A percentile compares a stretch with the other conserved stretches of the same genome.
Conservation (phyloP, 1,140 invertebrate genomes). For the Apolygus lucorum region DNA sequence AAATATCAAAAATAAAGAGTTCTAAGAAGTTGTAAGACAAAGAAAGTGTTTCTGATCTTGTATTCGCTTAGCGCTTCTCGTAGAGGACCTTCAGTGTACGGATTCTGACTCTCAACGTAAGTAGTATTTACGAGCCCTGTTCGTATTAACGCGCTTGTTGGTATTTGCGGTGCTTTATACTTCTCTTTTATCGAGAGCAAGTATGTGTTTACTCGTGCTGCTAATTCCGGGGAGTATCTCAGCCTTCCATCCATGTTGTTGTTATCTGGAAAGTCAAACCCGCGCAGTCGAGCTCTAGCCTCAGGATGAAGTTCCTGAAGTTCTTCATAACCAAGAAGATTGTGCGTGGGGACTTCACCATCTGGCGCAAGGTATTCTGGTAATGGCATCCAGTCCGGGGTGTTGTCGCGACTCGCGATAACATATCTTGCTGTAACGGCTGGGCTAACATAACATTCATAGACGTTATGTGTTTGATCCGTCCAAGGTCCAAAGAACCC, state of each 20-base stretch:
- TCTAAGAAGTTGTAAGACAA: too few relatives aligned
- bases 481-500: conserved; percentile 1
- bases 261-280: background rate
- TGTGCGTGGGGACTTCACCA: background rate
- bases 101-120: background rate
- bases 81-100: background rate
- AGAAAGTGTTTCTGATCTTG: too few relatives aligned
- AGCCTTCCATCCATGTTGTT: background rate
- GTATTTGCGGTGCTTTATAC: background rate
- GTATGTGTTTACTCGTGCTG: background rate
- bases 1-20: too few relatives aligned
- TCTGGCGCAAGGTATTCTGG: background rate
- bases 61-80: too few relatives aligned
- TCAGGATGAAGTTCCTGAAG: background rate
- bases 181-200: background rate
- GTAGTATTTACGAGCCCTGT: background rate
- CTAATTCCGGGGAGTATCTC: background rate
- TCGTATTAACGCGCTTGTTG: background rate
- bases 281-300: background rate
- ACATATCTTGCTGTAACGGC: background rate
- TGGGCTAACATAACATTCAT: conserved; percentile 16
- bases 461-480: conserved; percentile 10
- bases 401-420: background rate
- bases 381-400: background rate
- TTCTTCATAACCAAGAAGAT: background rate